Evolutionary conservation across 2,797 vertebrate species (phyloP).

Genomic region (Anisognathus igniventris): DNA sequence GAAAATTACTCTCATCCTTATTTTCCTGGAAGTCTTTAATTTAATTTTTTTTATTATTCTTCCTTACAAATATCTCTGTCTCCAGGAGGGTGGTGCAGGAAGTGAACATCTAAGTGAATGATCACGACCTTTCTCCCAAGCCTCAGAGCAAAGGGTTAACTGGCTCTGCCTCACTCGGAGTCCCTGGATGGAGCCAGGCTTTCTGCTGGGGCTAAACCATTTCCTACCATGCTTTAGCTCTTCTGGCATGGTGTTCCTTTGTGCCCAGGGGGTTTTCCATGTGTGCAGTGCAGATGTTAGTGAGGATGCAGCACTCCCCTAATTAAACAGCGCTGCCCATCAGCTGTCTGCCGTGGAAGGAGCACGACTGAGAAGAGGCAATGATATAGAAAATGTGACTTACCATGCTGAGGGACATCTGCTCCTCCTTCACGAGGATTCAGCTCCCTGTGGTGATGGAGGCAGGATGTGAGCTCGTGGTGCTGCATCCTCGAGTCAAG

Average conservation of each 20-base stretch:
- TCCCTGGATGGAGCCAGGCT: neutral
- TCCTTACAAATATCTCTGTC: neutral
- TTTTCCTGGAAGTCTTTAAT: neutral
- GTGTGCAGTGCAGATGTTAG: slow-evolving; percentile 50
- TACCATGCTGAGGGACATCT: slow-evolving; percentile 58
- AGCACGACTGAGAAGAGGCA: neutral
- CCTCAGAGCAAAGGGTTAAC: neutral
- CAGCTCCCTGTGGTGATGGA: slow-evolving; percentile 27
- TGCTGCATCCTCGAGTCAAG: neutral
- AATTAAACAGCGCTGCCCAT: neutral
- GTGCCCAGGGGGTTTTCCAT: neutral
- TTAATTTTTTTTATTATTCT: neutral
- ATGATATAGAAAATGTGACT: neutral
- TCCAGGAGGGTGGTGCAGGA: neutral
- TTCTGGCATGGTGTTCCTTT: neutral
- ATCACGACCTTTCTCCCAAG: fast-evolving
- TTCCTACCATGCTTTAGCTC: neutral
- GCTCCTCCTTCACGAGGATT: neutral
- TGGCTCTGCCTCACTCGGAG: neutral
- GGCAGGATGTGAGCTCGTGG: neutral
- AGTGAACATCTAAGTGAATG: neutral
- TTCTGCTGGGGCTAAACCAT: slow-evolving; percentile 16
- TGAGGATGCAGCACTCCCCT: neutral
- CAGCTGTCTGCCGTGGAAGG: neutral
- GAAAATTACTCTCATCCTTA: neutral